A percentile compares a stretch with the other conserved stretches of the same genome.
phyloP scores from a whole-genome alignment of 2,797 vertebrate genomes.

The Zenarchopterus dispar region DNA sequence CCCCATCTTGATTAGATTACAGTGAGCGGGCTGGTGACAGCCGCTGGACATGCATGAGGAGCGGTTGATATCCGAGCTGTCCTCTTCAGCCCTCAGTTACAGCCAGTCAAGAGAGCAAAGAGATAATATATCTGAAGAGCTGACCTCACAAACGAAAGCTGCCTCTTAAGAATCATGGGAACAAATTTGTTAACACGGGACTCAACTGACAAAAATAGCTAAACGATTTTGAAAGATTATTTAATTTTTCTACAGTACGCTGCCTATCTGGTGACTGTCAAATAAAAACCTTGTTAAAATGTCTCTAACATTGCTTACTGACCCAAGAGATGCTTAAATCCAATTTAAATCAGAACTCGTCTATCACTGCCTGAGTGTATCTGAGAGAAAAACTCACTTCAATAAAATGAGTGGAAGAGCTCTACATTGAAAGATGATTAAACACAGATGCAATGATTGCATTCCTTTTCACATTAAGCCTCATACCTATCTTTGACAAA shows the following conservation, averaged over 20 bases:
- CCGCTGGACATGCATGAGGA: slow-evolving; percentile 79
- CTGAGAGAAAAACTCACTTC: slow-evolving; percentile 26
- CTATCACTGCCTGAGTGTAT: slow-evolving; percentile 14
- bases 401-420: slow-evolving; percentile 24
- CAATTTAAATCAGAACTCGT: slow-evolving; percentile 54
- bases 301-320: slow-evolving; percentile 27
- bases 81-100: slow-evolving; percentile 59
- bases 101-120: slow-evolving; percentile 69
- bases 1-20: slow-evolving; percentile 84
- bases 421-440: slow-evolving; percentile 56
- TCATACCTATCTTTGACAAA: slow-evolving; percentile 68
- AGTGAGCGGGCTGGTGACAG: slow-evolving; percentile 82
- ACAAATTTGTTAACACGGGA: slow-evolving; percentile 67
- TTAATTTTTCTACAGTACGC: slow-evolving; percentile 13
- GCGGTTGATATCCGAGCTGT: slow-evolving; percentile 81
- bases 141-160: slow-evolving; percentile 67
- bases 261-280: slow-evolving; percentile 9
- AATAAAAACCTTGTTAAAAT: slow-evolving; percentile 18
- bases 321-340: slow-evolving; percentile 44
- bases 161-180: slow-evolving; percentile 60
- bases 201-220: slow-evolving; percentile 30
- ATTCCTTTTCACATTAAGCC: slow-evolving; percentile 57
- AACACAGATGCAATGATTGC: slow-evolving; percentile 55
- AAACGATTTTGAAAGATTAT: slow-evolving; percentile 26
- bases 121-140: slow-evolving; percentile 72